A percentile compares a stretch with the other conserved stretches of the same genome.
Evolutionary conservation across 2,113 vertebrate genomes (phyloP).

Genomic region (Lagopus muta): DNA sequence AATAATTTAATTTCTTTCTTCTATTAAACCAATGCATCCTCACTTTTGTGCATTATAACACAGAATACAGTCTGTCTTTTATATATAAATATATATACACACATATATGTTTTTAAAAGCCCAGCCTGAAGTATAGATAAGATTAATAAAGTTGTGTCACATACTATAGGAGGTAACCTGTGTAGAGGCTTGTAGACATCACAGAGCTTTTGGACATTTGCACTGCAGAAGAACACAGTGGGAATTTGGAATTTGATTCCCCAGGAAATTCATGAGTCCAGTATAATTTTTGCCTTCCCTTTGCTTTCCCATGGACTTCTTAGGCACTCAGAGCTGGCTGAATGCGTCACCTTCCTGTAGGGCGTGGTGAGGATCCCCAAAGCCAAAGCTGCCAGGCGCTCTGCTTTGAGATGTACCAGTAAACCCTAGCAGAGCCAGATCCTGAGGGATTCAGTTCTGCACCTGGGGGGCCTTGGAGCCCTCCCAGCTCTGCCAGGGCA

Average conservation of each 20-base stretch:
- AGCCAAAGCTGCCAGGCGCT: not conserved
- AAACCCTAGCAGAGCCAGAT: not conserved
- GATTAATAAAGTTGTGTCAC: not conserved
- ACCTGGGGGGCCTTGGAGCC: not conserved
- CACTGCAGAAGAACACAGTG: not conserved
- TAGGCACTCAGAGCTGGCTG: not conserved
- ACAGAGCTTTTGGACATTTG: not conserved
- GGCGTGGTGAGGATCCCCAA: not conserved
- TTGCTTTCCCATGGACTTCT: not conserved
- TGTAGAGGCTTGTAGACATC: not conserved
- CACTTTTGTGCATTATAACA: constrained; percentile 63
- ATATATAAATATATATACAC: not conserved
- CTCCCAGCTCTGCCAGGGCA: not conserved
- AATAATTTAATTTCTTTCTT: constrained; percentile 58
- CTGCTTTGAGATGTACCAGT: accelerated
- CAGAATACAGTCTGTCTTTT: not conserved
- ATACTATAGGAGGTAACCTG: not conserved
- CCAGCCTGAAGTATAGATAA: not conserved
- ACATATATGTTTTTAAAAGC: not conserved
- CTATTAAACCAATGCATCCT: constrained; percentile 48
- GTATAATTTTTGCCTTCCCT: not conserved
- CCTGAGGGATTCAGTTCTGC: not conserved
- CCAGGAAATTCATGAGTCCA: not conserved
- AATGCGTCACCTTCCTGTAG: not conserved
- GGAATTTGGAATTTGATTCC: not conserved